phyloP scores from a whole-genome alignment of 2,113 vertebrate species.

The Pithys albifrons region DNA sequence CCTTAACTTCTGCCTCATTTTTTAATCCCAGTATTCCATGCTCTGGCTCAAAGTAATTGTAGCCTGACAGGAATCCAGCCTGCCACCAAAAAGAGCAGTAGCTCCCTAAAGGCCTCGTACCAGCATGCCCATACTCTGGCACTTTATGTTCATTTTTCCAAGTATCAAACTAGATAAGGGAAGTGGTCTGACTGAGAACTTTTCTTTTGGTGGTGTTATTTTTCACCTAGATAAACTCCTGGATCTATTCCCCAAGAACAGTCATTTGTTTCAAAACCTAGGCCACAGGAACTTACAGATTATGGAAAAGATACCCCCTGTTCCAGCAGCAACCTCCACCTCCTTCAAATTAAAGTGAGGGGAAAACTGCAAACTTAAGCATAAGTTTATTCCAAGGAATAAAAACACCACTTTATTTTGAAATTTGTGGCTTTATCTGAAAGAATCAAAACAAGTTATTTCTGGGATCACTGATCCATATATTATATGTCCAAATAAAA shows the following conservation, averaged over 20 bases:
- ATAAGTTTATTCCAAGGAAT: neutral
- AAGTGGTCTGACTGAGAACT: neutral
- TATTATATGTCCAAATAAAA: neutral
- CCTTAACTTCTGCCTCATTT: neutral
- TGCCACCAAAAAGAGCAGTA: neutral
- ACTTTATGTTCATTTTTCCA: neutral
- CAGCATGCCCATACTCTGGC: neutral
- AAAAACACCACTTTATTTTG: neutral
- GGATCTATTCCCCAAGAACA: neutral
- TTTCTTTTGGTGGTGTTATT: neutral
- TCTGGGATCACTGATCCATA: neutral
- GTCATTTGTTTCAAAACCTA: neutral
- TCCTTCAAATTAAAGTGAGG: neutral
- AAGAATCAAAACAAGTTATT: neutral
- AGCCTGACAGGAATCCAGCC: neutral
- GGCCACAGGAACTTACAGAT: neutral
- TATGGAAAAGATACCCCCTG: neutral
- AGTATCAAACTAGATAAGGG: rapidly evolving
- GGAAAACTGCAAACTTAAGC: neutral
- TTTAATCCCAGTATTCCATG: neutral
- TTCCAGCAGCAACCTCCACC: neutral
- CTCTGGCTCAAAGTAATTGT: neutral
- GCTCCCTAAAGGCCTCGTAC: neutral
- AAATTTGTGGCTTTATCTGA: neutral
- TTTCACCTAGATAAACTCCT: neutral